Base-by-base conservation (phyloP, 2,113 vertebrate species). In the human region DNA sequence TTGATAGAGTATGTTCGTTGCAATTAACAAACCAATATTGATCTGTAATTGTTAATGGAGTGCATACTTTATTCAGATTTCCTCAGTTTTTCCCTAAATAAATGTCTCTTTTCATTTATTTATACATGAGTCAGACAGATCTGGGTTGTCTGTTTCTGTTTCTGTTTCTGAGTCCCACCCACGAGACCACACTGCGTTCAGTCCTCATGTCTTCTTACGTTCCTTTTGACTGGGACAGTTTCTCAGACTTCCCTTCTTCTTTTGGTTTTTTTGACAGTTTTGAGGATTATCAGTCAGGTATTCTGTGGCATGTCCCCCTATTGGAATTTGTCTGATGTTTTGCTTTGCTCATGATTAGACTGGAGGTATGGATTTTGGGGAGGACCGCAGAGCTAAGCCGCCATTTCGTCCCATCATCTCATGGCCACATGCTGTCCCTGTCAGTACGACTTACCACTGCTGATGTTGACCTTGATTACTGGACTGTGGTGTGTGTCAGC, bases 351-450 rank as follows among this genome's bases (percentile, higher is more conserved):
- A 0, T 35, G 20, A 30, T 79, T 59, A 23, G 73, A 35, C 43
- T 32, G 50, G 68, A n/a, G 2, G 16, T 32, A 3, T 16, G n/a
- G 32, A 35, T 25, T 43, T 61, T 0, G 9, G 59, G 30, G 78
- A 85, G 73, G 11, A 40, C 30, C 4, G 1, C 13, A 11, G 80
- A 30, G 92, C 27, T 25, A 18, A 45, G 4, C 83, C 5, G 68
- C 48, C 52, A 20, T 59, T 72, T 64, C 27, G 0, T 73, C 64
- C 55, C 27, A 0, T 30, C 68, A 40, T 27, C 10, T 1, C 1
- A 0, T 11, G 55, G 72, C 16, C 16, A 10, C 59, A 1, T 18
- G 27, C 45, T 22, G 0, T 89, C 64, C 7, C 20, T 23, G 0
- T 35, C 70, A 38, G 2, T 64, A 4, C 5, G 30, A 38, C 14